A percentile compares a stretch with the other conserved stretches of the same genome.
phyloP scores from a whole-genome alignment of 2,113 vertebrate genomes.

The Dromas ardeola region DNA sequence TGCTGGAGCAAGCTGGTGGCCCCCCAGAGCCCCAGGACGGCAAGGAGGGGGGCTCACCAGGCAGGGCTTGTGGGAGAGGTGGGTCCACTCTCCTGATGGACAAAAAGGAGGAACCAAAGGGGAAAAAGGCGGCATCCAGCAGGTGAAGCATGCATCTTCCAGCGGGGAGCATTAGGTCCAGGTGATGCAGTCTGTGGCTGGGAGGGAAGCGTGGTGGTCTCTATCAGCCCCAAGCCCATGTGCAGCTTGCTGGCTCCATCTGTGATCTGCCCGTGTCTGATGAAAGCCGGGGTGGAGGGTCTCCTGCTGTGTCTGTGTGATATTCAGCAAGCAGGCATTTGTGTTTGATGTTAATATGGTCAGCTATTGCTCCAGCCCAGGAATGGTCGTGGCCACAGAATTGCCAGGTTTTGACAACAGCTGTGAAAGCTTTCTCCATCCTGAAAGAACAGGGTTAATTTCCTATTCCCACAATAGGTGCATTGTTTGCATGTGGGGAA shows the following conservation, averaged over 20 bases:
- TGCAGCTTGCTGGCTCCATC: neutral
- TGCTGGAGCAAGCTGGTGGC: fast-evolving
- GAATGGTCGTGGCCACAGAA: neutral
- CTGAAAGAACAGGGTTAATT: neutral
- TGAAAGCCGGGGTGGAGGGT: neutral
- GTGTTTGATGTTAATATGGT: neutral
- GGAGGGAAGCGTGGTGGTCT: neutral
- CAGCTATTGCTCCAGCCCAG: neutral
- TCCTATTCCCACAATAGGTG: neutral
- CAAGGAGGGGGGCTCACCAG: neutral
- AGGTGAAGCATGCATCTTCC: neutral
- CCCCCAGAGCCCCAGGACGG: fast-evolving
- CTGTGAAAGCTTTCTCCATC: neutral
- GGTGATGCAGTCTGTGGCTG: neutral
- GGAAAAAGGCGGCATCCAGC: neutral
- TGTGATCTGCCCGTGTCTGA: neutral
- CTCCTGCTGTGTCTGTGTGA: neutral
- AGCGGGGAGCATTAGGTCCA: neutral
- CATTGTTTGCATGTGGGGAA: neutral
- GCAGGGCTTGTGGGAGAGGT: neutral
- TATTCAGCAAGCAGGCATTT: neutral
- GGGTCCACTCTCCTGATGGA: neutral
- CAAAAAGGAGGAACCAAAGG: neutral
- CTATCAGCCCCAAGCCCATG: neutral
- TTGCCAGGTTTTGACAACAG: neutral